These are phyloP conservation scores for Zosterops borbonicus DNA, from an alignment of 2,113 vertebrate genomes.

Conservation along the genomic window DNA sequence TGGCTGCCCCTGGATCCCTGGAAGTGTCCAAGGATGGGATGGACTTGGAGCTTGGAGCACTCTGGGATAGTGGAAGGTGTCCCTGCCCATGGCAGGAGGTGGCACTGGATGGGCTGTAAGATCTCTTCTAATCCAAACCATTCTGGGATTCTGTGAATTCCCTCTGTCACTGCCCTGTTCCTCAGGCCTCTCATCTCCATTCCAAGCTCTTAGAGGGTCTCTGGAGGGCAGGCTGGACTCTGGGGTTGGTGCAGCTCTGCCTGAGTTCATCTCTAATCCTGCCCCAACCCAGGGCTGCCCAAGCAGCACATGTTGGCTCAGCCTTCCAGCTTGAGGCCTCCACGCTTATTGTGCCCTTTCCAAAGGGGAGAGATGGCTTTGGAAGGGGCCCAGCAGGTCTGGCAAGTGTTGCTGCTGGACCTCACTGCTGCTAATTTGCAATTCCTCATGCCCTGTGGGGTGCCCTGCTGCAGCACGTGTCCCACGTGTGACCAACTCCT, in stretches of 20 bases:
- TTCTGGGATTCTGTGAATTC: not conserved
- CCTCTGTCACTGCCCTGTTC: not conserved
- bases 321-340: not conserved
- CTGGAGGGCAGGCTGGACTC: not conserved
- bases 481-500: not conserved
- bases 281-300: not conserved
- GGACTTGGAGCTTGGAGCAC: accelerated
- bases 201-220: accelerated
- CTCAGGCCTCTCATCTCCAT: not conserved
- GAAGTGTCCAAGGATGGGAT: not conserved
- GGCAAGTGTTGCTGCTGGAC: constrained; percentile 25
- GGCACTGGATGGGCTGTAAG: accelerated
- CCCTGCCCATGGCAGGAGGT: not conserved
- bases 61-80: not conserved
- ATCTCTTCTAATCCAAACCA: too few relatives aligned
- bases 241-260: not conserved
- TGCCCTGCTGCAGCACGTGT: not conserved
- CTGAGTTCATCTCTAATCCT: not conserved
- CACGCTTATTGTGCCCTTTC: constrained; percentile 13
- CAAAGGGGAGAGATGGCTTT: constrained; percentile 36
- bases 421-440: not conserved
- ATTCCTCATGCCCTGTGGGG: constrained; percentile 41
- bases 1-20: not conserved
- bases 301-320: accelerated
- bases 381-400: constrained; percentile 40